Percentiles rank a stretch among this genome's conserved stretches.
Evolutionary conservation across 2,888 invertebrate species (phyloP).

Genomic region (Itoplectis maculator): DNA sequence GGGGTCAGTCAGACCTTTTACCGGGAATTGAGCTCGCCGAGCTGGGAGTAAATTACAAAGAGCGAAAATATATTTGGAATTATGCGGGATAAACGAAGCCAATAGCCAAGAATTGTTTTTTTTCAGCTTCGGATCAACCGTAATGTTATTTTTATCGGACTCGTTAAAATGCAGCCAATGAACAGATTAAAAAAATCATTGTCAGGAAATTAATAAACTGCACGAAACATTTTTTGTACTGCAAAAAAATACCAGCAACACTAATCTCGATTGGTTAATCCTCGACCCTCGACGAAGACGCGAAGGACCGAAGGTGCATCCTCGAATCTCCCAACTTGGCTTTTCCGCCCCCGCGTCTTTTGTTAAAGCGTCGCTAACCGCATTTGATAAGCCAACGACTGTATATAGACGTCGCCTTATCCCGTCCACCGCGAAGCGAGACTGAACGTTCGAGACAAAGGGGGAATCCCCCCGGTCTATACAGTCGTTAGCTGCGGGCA

Average conservation of each 20-base stretch:
- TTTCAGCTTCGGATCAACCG: too few species aligned
- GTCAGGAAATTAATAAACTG: too few species aligned
- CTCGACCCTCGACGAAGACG: neutral
- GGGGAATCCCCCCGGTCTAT: conserved; percentile 15
- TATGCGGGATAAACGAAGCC: neutral
- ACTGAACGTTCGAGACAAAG: conserved; percentile 9
- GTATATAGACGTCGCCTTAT: neutral
- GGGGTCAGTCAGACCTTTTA: neutral
- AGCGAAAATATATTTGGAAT: neutral
- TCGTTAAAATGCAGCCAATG: too few species aligned
- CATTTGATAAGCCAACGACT: conserved; percentile 9
- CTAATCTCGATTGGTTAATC: too few species aligned
- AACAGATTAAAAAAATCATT: too few species aligned
- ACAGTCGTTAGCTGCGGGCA: conserved; percentile 46
- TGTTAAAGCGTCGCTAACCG: neutral
- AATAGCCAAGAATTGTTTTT: too few species aligned
- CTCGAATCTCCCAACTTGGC: conserved; percentile 1
- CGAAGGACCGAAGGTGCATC: neutral
- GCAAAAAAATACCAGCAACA: too few species aligned
- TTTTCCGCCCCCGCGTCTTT: neutral
- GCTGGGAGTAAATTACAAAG: neutral
- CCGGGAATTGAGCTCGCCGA: neutral
- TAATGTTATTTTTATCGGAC: too few species aligned
- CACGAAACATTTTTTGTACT: too few species aligned
- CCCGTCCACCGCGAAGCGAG: conserved; percentile 5